Evolutionary conservation across 2,113 vertebrate species (phyloP), one percentile per base, ranked within the genome.

Genomic region (Rhabdornis inornatus): DNA sequence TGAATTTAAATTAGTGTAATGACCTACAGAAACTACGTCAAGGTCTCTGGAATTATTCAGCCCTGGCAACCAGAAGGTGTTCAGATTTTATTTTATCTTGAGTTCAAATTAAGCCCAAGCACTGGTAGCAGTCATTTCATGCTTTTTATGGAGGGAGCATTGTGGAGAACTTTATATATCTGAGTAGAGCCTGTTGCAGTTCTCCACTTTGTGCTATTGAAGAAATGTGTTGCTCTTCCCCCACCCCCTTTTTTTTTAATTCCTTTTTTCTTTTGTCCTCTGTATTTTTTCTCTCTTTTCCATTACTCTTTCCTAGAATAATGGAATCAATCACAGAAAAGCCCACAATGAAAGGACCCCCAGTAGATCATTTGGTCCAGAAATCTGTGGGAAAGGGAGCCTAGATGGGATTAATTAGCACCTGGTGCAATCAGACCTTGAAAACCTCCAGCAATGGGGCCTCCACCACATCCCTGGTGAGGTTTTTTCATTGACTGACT

Each of bases 1-100:
- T 96, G 94, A 97, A 96, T 97, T 91, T 90, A 91, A 93, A 97
- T 95, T 90, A 91, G 78, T 47, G 28, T 94, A 91, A 95, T 95
- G 93, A 97, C 94, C 96, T 97, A 95, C 89, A 94, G 93, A 96
- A 92, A 42, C 84, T 80, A 50, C 6, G 0, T 75, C 87, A 96
- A 95, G 95, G 93, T 97, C 95, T 92, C 78, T 37, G 71, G 59
- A 95, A 94, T 85, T 95, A 90, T 95, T 91, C 87, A 95, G 66
- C 40, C 75, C 90, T 83, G 82, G 63, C 50, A 94, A 96, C 71
- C 22, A 85, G 90, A 90, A 92, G 27, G 59, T 92, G 42, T 80
- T 79, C 50, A 77, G 50, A 52, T 87, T 79, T 87, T 94, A 45
- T 85, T 93, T 95, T 94, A 65, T 91, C 86, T 90, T 59, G 78